Percentiles rank a stretch among this genome's conserved stretches.
Evolutionary conservation across 2,113 vertebrate species (phyloP).

Genomic region (Sphyrna mokarran): DNA sequence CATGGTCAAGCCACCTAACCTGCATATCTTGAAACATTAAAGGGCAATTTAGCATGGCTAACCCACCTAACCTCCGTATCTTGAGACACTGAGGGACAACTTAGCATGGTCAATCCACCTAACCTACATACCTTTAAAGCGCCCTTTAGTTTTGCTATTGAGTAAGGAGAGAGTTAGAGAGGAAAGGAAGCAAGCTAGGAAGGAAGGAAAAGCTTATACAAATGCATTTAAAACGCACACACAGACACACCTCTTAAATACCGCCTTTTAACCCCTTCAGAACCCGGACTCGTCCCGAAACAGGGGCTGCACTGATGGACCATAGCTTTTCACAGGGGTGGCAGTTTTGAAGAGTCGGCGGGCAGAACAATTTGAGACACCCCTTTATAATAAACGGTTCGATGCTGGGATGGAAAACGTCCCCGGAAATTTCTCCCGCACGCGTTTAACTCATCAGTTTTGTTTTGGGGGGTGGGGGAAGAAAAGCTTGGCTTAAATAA

Average conservation of each 20-base stretch:
- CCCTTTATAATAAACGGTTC: background rate
- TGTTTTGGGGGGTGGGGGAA: no score
- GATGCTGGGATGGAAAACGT: background rate
- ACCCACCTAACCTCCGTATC: no score
- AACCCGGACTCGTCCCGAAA: background rate
- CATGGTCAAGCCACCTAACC: no score
- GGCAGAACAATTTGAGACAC: background rate
- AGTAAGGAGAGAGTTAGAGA: background rate
- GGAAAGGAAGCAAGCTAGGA: background rate
- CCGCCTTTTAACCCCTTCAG: background rate
- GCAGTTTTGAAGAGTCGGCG: background rate
- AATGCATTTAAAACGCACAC: background rate
- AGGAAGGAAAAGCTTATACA: background rate
- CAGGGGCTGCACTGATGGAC: no score
- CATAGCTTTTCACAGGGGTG: background rate
- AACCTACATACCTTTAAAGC: no score
- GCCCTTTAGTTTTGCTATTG: background rate
- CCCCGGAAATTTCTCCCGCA: background rate
- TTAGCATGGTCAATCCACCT: no score
- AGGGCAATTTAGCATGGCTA: no score
- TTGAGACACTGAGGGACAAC: no score
- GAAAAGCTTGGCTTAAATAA: background rate
- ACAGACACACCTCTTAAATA: background rate
- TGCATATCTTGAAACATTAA: no score
- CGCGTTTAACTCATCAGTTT: background rate